Conservation (phyloP, 35 echinoderm and acorn worm genomes). For the Diadema setosum region DNA sequence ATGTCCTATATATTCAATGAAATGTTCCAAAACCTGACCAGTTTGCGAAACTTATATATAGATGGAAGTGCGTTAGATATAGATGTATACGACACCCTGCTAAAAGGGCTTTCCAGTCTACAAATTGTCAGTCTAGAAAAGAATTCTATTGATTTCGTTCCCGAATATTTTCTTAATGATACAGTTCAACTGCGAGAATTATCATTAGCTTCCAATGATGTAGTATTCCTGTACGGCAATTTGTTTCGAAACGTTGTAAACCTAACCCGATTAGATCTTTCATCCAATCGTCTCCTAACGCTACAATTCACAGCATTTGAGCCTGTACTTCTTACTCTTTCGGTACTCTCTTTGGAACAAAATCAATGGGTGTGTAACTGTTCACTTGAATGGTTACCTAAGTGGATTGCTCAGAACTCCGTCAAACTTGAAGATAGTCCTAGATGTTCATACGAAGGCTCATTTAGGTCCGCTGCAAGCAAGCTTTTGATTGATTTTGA, state of each 20-base stretch:
- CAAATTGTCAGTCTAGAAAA: background rate
- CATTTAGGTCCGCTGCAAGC: background rate
- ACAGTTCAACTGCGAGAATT: background rate
- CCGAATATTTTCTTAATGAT: background rate
- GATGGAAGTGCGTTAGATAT: background rate
- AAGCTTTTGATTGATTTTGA: background rate
- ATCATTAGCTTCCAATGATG: background rate
- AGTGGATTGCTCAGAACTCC: background rate
- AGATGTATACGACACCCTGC: background rate
- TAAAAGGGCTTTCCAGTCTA: background rate
- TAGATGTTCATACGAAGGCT: background rate
- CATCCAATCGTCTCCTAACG: no score
- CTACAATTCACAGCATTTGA: background rate
- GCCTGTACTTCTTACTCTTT: background rate
- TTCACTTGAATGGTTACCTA: background rate
- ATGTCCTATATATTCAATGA: background rate
- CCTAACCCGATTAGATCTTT: no score
- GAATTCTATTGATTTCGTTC: background rate
- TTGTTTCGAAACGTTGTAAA: no score
- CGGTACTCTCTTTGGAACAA: background rate
- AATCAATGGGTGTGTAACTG: background rate
- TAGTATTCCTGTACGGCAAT: background rate
- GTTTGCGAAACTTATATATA: background rate
- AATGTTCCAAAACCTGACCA: background rate
- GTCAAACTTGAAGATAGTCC: background rate